Evolutionary conservation across 2,888 invertebrate genomes (phyloP).

Genomic region (Tachina lurida): DNA sequence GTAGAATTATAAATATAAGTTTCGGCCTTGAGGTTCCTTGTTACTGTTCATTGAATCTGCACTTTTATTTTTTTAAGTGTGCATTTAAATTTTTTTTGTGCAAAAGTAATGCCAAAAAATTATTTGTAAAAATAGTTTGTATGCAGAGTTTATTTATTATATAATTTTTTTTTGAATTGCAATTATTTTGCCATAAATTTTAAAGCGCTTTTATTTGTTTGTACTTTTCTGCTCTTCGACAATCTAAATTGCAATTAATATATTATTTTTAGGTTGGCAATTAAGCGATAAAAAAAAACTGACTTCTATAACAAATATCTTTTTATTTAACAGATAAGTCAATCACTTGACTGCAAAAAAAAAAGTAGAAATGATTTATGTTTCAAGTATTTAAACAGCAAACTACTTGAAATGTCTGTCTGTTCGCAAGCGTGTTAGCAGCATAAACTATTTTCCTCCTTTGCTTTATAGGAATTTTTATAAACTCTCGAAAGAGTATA

Average conservation of each 20-base stretch:
- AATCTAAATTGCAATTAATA: constrained; percentile 55
- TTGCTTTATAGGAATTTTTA: background rate
- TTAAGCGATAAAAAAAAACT: constrained; percentile 48
- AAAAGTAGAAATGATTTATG: constrained; percentile 50
- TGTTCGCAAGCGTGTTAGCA: background rate
- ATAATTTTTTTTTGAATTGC: constrained; percentile 47
- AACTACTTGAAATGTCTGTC: constrained; percentile 28
- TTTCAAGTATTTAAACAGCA: background rate
- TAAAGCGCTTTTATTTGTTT: constrained; percentile 29
- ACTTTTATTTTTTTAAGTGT: too few relatives aligned
- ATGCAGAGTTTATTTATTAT: constrained; percentile 42
- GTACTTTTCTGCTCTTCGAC: background rate
- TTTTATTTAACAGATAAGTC: constrained; percentile 14
- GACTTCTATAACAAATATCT: constrained; percentile 36
- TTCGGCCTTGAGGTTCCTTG: too few relatives aligned
- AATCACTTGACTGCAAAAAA: constrained; percentile 13
- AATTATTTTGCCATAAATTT: constrained; percentile 68
- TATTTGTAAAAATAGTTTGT: background rate
- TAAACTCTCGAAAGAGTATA: background rate
- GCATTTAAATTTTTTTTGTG: too few relatives aligned
- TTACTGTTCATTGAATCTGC: too few relatives aligned
- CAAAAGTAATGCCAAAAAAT: too few relatives aligned
- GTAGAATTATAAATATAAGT: too few relatives aligned
- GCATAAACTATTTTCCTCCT: background rate
- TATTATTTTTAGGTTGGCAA: constrained; percentile 36